Evolutionary conservation across 2,113 vertebrate genomes (phyloP), one percentile per base, ranked within the genome.

Genomic region (Pterocles gutturalis): DNA sequence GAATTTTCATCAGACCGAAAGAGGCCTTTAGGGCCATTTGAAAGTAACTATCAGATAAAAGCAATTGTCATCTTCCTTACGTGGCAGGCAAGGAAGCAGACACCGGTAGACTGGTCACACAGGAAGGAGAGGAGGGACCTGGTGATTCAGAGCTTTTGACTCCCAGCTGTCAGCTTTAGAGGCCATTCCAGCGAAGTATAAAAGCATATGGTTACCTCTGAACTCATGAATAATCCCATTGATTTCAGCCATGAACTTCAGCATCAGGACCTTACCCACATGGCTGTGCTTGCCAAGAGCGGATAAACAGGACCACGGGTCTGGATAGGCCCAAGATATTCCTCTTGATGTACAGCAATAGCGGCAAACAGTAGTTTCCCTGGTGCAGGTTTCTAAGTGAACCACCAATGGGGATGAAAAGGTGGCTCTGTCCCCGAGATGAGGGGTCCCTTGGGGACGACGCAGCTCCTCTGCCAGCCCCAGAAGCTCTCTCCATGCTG

Each of bases 31-130:
- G 97, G 97, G 92, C 67, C 90, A 90, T 97, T 97, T 97, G 96
- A 90, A 97, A 97, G 96, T 62, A 96, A 76, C 66, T 96, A 95
- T 95, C 93, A 96, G 96, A 97, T 97, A 98, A 95, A 95, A 96
- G 46, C 29, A 53, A 79, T 92, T 98, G 98, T 45, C 97, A 98
- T 95, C 87, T 65, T 96, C 78, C 95, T 94, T 83, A 90, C 87
- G 91, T 1, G 15, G 96, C 92, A 95, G 95, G 95, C 97, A 93
- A 96, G 93, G 98, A 98, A 98, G 97, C 98, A 98, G 97, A 96
- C 97, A 95, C 38, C 13, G 89, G 53, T 89, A 94, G 97, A 95
- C 96, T 97, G 71, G 97, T 98, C 98, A 96, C 97, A 97, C 96
- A 97, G 81, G 80, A 96, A 89, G 94, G 93, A 45, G 81, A 96